Evolutionary conservation across 2,113 vertebrate species (phyloP), one percentile per base, ranked within the genome.

Genomic region (Limnothrissa miodon): DNA sequence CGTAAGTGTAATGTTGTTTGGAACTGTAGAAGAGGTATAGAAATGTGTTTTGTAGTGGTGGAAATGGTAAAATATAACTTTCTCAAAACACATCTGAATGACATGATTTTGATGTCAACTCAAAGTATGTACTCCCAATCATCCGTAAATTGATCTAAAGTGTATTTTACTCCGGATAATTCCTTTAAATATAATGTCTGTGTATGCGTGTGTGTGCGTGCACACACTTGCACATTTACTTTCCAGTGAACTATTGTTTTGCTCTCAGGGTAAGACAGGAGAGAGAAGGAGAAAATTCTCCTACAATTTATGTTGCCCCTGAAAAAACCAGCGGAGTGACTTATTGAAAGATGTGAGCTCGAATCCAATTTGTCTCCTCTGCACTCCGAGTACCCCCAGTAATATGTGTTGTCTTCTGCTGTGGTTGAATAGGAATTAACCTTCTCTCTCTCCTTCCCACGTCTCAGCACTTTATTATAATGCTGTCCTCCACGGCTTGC

Each of bases 321-420:
- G 84, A 88, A 91, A 89, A 84, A 85, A 87, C 87, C 83, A 85
- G 84, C 83, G 83, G 87, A 89, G 89, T 91, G 90, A 91, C 86
- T 89, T 85, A 86, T 85, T 92, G 90, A 91, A 91, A 90, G 82
- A 90, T 91, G 83, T 86, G 85, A 87, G 86, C 87, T 88, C 85
- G 87, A 89, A 91, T 91, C 81, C 89, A 91, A 90, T 93, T 91
- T 89, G 87, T 92, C 89, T 90, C 80, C 84, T 74, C 86, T 89
- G 87, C 89, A 85, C 87, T 88, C 86, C 45, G 74, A 85, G 87
- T 85, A 83, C 86, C 87, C 83, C 82, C 83, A 84, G 89, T 89
- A 90, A 90, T 85, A 85, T 84, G 83, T 87, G 83, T 88, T 88
- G 88, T 90, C 85, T 90, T 83, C 80, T 84, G 85, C 84, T 45